Base-by-base conservation (phyloP, 1,140 invertebrate species). In the Ostrea edulis region DNA sequence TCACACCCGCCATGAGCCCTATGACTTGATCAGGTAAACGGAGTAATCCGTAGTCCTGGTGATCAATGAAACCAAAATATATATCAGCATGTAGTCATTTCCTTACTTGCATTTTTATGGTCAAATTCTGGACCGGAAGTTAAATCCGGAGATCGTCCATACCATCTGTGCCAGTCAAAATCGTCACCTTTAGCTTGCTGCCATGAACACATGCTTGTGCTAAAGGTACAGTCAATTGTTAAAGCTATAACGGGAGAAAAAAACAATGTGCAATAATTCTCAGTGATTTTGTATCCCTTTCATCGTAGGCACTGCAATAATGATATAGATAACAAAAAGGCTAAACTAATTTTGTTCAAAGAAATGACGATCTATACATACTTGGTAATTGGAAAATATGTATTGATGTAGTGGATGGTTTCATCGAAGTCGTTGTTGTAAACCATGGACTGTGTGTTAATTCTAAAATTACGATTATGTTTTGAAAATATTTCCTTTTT, bases 51-150 rank as follows among this genome's bases (percentile, higher is more conserved):
- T 44, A 44, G 1, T 44, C 35, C 5, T 44, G 35, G 35, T 5
- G 35, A 44, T 44, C 35, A 5, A 44, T 44, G 35, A 44, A 44
- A 44, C 35, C 35, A 44, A 44, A 44, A 44, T 44, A 44, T 44
- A 44, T 44, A 44, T 44, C 35, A 5, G 35, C 35, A 44, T 44
- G 35, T 44, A 44, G 35, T 5, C 5, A 5, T 51, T 52, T 9
- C 7, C 52, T 87, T 82, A 82, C 86, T 87, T 87, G 77, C 58
- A 35, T 65, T 86, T 52, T 82, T 85, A 44, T 88, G 87, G 44
- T 88, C 87, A 20, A 58, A 29, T 22, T 84, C 17, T 68, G 87
- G 87, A 68, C 87, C 87, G 77, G 87, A 88, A 25, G 87, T 88
- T 5, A 44, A 35, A 53, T 88, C 87, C 9, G 83, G 83, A 12